These are phyloP conservation scores for Hirtodrosophila duncani DNA, from an alignment of 2,888 invertebrate genomes.

Conservation along the genomic window DNA sequence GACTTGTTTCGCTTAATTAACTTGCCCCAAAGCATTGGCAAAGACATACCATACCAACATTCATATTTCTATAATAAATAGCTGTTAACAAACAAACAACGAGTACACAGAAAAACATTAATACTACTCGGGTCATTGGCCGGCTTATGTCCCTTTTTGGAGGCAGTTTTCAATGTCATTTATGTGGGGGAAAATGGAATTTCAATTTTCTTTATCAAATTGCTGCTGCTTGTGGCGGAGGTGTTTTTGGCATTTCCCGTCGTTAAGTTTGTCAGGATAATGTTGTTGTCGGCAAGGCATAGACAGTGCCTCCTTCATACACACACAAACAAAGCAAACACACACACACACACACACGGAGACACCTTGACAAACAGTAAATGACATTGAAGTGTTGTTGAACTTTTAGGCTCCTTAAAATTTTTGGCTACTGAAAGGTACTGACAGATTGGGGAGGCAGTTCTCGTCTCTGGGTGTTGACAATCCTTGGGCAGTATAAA, in stretches of 20 bases:
- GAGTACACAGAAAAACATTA: slow-evolving; percentile 8
- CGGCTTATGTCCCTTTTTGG: slow-evolving; percentile 41
- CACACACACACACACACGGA: slow-evolving; percentile 1
- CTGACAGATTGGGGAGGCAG: too few relatives aligned
- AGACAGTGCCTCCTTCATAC: slow-evolving; percentile 18
- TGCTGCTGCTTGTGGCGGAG: slow-evolving; percentile 23
- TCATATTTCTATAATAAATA: too few relatives aligned
- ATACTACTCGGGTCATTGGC: slow-evolving; percentile 36
- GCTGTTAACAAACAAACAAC: too few relatives aligned
- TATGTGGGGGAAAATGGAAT: slow-evolving; percentile 49
- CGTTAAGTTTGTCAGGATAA: slow-evolving; percentile 52
- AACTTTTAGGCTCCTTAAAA: too few relatives aligned
- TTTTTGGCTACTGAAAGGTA: too few relatives aligned
- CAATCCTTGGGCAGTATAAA: too few relatives aligned
- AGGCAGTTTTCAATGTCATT: slow-evolving; percentile 40
- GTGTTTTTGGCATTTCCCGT: slow-evolving; percentile 41
- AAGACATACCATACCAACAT: background rate
- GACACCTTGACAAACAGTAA: slow-evolving; percentile 11
- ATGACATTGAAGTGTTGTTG: slow-evolving; percentile 68
- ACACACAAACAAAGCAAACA: background rate
- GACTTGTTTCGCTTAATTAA: slow-evolving; percentile 23
- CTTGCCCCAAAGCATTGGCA: slow-evolving; percentile 27
- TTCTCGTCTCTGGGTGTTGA: too few relatives aligned
- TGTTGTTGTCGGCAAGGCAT: slow-evolving; percentile 22
- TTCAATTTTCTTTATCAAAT: slow-evolving; percentile 57